These are phyloP conservation scores for Drosophila punjabiensis DNA, from an alignment of 1,140 invertebrate genomes.

Conservation along the genomic window DNA sequence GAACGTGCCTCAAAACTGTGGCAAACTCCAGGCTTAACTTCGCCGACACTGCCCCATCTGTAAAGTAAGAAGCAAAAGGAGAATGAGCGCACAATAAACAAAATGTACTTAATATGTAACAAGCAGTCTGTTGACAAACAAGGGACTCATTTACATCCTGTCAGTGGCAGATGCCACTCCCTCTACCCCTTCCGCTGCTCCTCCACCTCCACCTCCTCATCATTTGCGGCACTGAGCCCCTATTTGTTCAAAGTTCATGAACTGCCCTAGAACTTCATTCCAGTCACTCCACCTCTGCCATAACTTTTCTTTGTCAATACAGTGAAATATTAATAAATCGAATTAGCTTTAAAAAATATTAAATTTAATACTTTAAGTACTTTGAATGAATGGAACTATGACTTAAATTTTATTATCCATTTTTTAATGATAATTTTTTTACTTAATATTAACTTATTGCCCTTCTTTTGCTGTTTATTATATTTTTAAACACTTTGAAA, in stretches of 20 bases:
- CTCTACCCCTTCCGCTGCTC: neutral
- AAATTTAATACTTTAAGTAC: neutral
- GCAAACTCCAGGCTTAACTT: neutral
- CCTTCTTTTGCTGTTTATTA: neutral
- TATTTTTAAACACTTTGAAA: neutral
- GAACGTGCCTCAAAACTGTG: conserved; percentile 28
- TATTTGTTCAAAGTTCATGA: conserved; percentile 74
- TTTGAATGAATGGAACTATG: neutral
- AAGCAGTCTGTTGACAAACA: conserved; percentile 75
- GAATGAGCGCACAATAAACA: conserved; percentile 43
- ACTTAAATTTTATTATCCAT: neutral
- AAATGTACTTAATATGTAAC: conserved; percentile 75
- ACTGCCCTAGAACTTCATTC: conserved; percentile 41
- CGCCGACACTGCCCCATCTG: neutral
- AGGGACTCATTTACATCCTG: conserved; percentile 74
- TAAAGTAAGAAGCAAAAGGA: neutral
- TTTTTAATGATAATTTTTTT: neutral
- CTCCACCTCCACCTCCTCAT: conserved; percentile 2
- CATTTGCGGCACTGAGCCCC: conserved; percentile 5
- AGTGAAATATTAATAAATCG: neutral
- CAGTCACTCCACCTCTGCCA: neutral
- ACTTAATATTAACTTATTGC: accelerated
- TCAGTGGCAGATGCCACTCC: conserved; percentile 43
- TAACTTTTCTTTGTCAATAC: neutral
- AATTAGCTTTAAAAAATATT: neutral